These are phyloP conservation scores for Ecdyonurus torrentis DNA, from an alignment of 2,888 invertebrate species.

Conservation along the genomic window DNA sequence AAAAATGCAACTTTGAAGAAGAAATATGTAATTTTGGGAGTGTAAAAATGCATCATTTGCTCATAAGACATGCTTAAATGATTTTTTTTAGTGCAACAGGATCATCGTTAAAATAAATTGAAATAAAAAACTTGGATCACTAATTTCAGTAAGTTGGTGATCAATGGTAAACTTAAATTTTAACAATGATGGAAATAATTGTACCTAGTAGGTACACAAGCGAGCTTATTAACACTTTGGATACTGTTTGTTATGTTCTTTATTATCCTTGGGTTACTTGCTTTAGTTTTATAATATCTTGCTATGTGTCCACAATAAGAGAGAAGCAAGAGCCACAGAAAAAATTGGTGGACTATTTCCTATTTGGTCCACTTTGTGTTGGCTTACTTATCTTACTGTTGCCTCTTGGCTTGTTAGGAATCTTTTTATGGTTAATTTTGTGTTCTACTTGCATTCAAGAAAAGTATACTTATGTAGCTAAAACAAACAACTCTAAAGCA, in stretches of 20 bases:
- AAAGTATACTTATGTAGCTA: conserved; percentile 9
- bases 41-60: too few relatives aligned
- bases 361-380: conserved; percentile 11
- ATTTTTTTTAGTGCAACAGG: too few relatives aligned
- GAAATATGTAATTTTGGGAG: too few relatives aligned
- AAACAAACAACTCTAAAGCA: not conserved
- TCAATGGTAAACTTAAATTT: too few relatives aligned
- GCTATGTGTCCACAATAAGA: conserved; percentile 13
- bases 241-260: conserved; percentile 10
- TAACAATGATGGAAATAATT: not conserved
- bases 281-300: conserved; percentile 11
- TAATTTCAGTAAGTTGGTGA: too few relatives aligned
- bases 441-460: conserved; percentile 9
- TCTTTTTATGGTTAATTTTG: conserved; percentile 7
- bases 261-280: conserved; percentile 12
- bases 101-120: too few relatives aligned
- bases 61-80: too few relatives aligned
- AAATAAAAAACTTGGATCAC: too few relatives aligned
- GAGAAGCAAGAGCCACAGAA: conserved; percentile 11
- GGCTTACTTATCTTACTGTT: conserved; percentile 7
- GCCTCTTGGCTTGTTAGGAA: conserved; percentile 11
- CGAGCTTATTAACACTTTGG: conserved; percentile 7
- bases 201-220: conserved; percentile 6
- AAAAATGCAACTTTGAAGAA: too few relatives aligned
- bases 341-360: conserved; percentile 11